Conservation (phyloP, 2,888 invertebrate genomes). For the Pseudococcus jackbeardsleyi region DNA sequence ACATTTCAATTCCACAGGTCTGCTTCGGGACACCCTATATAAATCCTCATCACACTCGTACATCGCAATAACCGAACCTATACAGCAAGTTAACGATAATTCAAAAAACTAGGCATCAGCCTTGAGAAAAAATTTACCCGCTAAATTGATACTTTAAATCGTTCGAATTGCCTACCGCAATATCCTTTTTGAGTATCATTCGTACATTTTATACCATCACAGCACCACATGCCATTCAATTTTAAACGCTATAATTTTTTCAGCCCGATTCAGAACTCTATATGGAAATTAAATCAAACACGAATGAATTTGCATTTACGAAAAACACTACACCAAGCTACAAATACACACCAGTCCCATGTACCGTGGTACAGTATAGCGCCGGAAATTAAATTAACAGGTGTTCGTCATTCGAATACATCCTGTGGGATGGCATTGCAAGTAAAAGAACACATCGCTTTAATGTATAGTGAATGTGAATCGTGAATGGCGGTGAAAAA, state of each 20-base stretch:
- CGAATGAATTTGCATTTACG: conserved; percentile 28
- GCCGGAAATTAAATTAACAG: conserved; percentile 45
- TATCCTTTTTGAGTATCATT: background rate
- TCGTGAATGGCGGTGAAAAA: background rate
- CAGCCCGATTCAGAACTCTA: background rate
- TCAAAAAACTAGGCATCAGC: background rate
- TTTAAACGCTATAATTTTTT: background rate
- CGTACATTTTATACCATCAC: background rate
- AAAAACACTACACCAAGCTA: background rate
- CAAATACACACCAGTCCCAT: background rate
- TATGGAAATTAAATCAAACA: conserved; percentile 39
- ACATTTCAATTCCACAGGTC: too few species aligned
- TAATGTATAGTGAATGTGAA: background rate
- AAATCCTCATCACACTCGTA: background rate
- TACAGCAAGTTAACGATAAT: background rate
- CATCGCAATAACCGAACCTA: background rate
- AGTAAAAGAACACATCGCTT: background rate
- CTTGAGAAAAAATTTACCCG: background rate
- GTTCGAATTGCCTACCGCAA: background rate
- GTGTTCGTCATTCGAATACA: conserved; percentile 35
- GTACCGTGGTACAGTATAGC: background rate
- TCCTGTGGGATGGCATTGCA: conserved; percentile 1
- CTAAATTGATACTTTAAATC: background rate
- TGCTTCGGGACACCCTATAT: background rate
- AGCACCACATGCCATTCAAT: background rate